Percentiles rank a stretch among this genome's conserved stretches.
These are phyloP conservation scores for Lipophrys pholis DNA, from an alignment of 2,113 vertebrate species.

Conservation along the genomic window DNA sequence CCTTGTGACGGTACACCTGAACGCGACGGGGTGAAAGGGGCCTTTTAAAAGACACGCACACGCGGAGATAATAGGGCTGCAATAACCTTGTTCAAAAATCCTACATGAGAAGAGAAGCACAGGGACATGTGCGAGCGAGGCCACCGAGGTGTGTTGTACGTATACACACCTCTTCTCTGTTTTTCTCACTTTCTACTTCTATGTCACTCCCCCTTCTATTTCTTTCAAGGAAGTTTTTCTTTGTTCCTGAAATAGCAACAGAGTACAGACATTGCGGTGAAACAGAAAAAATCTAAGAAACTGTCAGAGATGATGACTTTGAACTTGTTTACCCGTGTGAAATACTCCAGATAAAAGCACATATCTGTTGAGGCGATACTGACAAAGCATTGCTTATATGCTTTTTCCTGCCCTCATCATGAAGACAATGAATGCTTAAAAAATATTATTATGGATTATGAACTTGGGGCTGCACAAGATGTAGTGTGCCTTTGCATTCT, in stretches of 20 bases:
- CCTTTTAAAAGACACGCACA: slow-evolving; percentile 4
- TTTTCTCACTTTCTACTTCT: slow-evolving; percentile 20
- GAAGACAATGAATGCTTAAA: slow-evolving; percentile 19
- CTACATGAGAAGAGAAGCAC: slow-evolving; percentile 31
- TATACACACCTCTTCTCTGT: slow-evolving; percentile 3
- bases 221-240: slow-evolving; percentile 49
- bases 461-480: not conserved
- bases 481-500: not conserved
- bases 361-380: slow-evolving; percentile 26
- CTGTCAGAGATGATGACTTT: slow-evolving; percentile 46
- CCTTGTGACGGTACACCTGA: slow-evolving; percentile 19
- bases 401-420: slow-evolving; percentile 22
- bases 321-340: slow-evolving; percentile 56
- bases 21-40: slow-evolving; percentile 34
- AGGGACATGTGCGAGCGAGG: slow-evolving; percentile 10
- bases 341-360: slow-evolving; percentile 48
- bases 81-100: slow-evolving; percentile 59
- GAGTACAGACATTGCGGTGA: slow-evolving; percentile 22
- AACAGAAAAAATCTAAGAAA: slow-evolving; percentile 42
- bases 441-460: not conserved
- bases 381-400: slow-evolving; percentile 39
- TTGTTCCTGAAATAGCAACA: slow-evolving; percentile 62
- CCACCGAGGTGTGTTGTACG: slow-evolving; percentile 22
- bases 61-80: slow-evolving; percentile 9
- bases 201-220: slow-evolving; percentile 31